Conservation (phyloP, 92 coral and sea anemone species). For the Porites divaricata region DNA sequence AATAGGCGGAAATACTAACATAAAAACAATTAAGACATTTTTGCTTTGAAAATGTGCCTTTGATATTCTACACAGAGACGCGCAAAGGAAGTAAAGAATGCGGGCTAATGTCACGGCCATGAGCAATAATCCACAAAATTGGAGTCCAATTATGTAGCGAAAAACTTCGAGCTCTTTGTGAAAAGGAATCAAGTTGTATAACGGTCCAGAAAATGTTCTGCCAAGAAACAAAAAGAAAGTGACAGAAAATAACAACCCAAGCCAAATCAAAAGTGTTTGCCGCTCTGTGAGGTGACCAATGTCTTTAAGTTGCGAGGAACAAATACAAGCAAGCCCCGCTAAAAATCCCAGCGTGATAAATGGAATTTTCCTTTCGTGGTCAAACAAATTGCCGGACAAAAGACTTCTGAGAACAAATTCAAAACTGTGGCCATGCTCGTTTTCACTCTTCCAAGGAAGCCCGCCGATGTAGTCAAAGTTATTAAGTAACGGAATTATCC, state of each 20-base stretch:
- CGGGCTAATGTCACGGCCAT: slow-evolving; percentile 52
- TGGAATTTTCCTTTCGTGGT: slow-evolving; percentile 66
- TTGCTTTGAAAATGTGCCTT: slow-evolving; percentile 15
- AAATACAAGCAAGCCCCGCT: slow-evolving; percentile 51
- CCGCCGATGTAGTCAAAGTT: slow-evolving; percentile 71
- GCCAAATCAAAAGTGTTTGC: slow-evolving; percentile 53
- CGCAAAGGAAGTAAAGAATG: slow-evolving; percentile 44
- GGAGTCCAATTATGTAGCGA: slow-evolving; percentile 75
- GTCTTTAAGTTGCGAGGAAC: slow-evolving; percentile 30
- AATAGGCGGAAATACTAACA: slow-evolving; percentile 58
- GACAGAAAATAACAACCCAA: slow-evolving; percentile 38
- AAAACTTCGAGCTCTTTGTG: slow-evolving; percentile 70
- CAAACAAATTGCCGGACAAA: slow-evolving; percentile 68
- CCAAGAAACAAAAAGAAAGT: slow-evolving; percentile 66
- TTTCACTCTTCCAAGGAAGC: slow-evolving; percentile 77
- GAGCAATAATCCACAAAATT: slow-evolving; percentile 68
- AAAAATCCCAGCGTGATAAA: slow-evolving; percentile 55
- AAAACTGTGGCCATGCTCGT: slow-evolving; percentile 44
- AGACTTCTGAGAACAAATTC: slow-evolving; percentile 56
- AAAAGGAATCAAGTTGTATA: slow-evolving; percentile 74
- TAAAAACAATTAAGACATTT: slow-evolving; percentile 20
- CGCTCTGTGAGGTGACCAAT: neutral
- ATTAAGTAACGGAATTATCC: slow-evolving; percentile 62
- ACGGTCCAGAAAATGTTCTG: slow-evolving; percentile 61
- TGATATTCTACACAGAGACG: slow-evolving; percentile 30